Base-by-base conservation (phyloP, 2,888 invertebrate genomes). In the Germaria angustata region DNA sequence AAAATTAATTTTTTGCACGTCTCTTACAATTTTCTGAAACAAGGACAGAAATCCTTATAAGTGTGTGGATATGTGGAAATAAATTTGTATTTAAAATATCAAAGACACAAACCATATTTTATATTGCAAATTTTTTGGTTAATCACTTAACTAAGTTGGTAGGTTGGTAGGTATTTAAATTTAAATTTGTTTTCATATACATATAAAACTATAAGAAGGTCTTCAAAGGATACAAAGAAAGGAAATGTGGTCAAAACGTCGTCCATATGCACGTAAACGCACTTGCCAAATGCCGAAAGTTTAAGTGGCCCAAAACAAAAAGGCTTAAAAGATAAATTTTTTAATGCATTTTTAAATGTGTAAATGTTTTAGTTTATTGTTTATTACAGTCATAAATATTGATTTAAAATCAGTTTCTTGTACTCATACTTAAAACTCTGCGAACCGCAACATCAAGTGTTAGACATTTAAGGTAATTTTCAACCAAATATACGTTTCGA, bases 361-460 rank as follows among this genome's bases (percentile, higher is more conserved):
- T 68, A 69, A 41, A 53, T 61, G 59, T 39, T 59, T 68, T 15
- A 51, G 57, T 76, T 57, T 76, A 75, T 59, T n/a, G 53, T 63
- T 68, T 76, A 59, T 55, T 49, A 41, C 66, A 22, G 51, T 22
- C 15, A 51, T 20, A 68, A 77, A 51, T 77, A 61, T 71, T 59
- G 59, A 72, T 66, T 66, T 59, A 8, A 59, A 72, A 72, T 49
- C 17, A 66, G n/a, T 72, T 72, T 75, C 24, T 71, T 46, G 41
- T 36, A 17, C 9, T 17, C 11, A 9, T 28, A 32, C n/a, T 36
- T 11, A 32, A 46, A 32, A 15, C 2, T 1, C 1, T 17, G 7
- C n/a, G 34, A 55, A 57, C 20, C 24, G n/a, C 39, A 63, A 65
- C 55, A 75, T 75, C 73, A 53, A 55, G 46, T 36, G 53, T 44